A percentile compares a stretch with the other conserved stretches of the same genome.
Conservation (phyloP, 2,888 invertebrate species). For the Campoletis raptor region DNA sequence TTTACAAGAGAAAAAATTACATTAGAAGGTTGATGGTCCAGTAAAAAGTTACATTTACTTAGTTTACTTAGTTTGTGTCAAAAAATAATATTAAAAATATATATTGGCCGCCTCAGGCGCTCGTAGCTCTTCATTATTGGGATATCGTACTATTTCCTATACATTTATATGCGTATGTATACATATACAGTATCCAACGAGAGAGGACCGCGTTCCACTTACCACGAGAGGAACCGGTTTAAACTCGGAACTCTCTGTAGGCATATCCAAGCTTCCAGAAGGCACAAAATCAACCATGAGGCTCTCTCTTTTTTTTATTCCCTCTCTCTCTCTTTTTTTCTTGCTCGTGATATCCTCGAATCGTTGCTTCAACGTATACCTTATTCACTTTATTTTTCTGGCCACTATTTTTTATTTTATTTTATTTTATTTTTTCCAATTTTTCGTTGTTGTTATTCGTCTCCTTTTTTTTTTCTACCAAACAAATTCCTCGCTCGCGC, state of each 20-base stretch:
- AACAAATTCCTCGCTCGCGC: conserved; percentile 52
- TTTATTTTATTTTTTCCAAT: conserved; percentile 12
- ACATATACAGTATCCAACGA: conserved; percentile 46
- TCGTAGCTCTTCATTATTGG: conserved; percentile 64
- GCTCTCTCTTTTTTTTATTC: conserved; percentile 6
- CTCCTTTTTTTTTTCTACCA: background rate
- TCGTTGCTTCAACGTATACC: conserved; percentile 52
- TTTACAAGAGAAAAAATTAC: background rate
- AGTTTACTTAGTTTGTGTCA: background rate
- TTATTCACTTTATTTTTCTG: conserved; percentile 46
- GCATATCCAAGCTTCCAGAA: conserved; percentile 35
- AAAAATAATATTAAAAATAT: background rate
- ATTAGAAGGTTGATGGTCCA: background rate
- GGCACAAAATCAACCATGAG: conserved; percentile 40
- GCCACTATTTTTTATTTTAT: conserved; percentile 33
- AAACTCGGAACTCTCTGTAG: conserved; percentile 61
- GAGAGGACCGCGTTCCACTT: conserved; percentile 73
- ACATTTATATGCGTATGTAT: background rate
- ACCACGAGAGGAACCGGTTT: conserved; percentile 73
- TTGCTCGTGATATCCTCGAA: conserved; percentile 59
- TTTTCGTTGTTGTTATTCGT: too few species aligned
- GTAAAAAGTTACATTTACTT: background rate
- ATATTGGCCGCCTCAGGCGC: conserved; percentile 27
- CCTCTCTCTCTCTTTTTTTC: background rate
- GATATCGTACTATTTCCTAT: conserved; percentile 57